Conservation (phyloP, 2,888 invertebrate species). For the Eristalinus sepulchralis region DNA sequence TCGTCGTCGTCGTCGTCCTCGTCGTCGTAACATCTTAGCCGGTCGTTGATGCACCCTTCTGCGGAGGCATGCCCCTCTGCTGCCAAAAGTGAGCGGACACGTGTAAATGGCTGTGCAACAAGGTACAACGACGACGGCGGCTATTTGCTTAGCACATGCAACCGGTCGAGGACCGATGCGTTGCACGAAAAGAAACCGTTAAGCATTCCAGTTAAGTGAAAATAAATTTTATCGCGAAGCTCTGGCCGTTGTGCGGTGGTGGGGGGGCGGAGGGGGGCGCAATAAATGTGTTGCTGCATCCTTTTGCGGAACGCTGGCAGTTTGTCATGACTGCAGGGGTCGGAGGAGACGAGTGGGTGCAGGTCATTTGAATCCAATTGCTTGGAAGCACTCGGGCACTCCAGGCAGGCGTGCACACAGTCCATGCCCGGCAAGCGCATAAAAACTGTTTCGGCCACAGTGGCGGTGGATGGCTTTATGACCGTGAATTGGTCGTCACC, state of each 20-base stretch:
- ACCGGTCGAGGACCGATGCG: not conserved
- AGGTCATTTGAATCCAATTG: conserved; percentile 65
- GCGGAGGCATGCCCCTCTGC: not conserved
- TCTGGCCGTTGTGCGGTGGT: not conserved
- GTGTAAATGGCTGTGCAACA: conserved; percentile 64
- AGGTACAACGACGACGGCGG: conserved; percentile 23
- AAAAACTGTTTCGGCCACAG: conserved; percentile 50
- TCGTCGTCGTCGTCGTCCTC: conserved; percentile 32
- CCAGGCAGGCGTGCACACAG: conserved; percentile 52
- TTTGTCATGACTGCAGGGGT: conserved; percentile 63
- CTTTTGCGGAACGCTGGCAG: conserved; percentile 22
- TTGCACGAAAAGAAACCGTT: conserved; percentile 62
- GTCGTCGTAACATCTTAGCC: conserved; percentile 35
- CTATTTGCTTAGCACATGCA: conserved; percentile 62
- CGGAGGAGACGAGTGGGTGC: conserved; percentile 38
- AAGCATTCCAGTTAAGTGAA: conserved; percentile 70
- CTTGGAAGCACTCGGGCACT: conserved; percentile 26
- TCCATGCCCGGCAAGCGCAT: conserved; percentile 43
- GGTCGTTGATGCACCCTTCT: conserved; percentile 19
- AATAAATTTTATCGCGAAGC: conserved; percentile 66
- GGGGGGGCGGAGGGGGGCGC: conserved; percentile 22
- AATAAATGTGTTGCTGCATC: conserved; percentile 67
- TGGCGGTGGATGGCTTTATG: conserved; percentile 51
- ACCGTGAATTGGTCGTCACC: not conserved
- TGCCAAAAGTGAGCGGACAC: conserved; percentile 11